Percentiles rank a stretch among this genome's conserved stretches.
phyloP scores from a whole-genome alignment of 2,113 vertebrate species.

The Tursiops truncatus region DNA sequence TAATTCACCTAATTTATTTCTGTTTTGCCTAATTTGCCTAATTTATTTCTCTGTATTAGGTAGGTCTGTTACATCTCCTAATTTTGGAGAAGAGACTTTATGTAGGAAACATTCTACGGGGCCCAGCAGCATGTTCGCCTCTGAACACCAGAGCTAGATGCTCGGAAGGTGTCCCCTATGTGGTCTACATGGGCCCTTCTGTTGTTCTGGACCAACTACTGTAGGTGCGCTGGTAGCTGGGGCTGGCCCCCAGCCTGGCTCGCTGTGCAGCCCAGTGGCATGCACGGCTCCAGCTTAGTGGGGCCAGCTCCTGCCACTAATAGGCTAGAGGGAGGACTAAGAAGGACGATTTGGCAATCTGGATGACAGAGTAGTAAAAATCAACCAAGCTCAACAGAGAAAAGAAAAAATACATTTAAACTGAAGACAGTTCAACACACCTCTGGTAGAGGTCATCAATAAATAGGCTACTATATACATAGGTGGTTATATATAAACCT shows the following conservation, averaged over 20 bases:
- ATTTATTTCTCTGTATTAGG: neutral
- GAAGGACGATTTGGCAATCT: neutral
- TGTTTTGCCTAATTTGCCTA: neutral
- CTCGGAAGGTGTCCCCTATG: neutral
- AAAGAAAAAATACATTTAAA: neutral
- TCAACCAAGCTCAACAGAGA: neutral
- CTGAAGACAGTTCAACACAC: neutral
- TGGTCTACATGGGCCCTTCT: neutral
- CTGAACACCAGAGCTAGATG: neutral
- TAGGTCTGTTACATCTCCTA: neutral
- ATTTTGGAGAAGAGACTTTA: neutral
- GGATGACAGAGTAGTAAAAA: neutral
- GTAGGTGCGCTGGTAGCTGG: neutral
- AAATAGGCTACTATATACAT: neutral
- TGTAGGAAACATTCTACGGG: neutral
- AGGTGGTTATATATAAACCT: neutral
- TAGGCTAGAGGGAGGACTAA: neutral
- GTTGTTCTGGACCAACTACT: neutral
- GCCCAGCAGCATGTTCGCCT: neutral
- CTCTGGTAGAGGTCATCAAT: neutral
- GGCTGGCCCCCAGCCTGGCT: neutral
- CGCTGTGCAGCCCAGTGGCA: neutral
- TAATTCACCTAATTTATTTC: too few relatives aligned
- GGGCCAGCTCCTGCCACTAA: neutral
- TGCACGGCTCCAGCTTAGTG: neutral